Evolutionary conservation across 2,888 invertebrate species (phyloP).

Genomic region (Zygogramma bicolorata): DNA sequence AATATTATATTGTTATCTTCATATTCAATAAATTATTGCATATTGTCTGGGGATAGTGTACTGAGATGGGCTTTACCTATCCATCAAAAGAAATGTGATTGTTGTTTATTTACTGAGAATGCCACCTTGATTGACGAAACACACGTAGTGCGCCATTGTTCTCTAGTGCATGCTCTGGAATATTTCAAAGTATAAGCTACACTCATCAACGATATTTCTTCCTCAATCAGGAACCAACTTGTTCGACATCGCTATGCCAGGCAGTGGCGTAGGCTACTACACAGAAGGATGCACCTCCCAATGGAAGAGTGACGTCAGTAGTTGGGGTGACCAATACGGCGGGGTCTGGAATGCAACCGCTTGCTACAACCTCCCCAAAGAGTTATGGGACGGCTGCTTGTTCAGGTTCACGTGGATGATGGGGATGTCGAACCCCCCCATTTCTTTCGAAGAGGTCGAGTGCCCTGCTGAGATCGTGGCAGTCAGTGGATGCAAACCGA

Average conservation of each 20-base stretch:
- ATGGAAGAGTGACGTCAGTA: slow-evolving; percentile 43
- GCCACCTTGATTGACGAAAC: too few relatives aligned
- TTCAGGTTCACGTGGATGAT: slow-evolving; percentile 39
- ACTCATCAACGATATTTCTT: too few relatives aligned
- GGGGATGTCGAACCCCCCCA: slow-evolving; percentile 21
- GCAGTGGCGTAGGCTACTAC: slow-evolving; percentile 36
- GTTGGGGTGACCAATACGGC: slow-evolving; percentile 51
- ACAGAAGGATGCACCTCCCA: slow-evolving; percentile 44
- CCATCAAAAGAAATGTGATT: too few relatives aligned
- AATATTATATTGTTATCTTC: too few relatives aligned
- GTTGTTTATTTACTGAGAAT: too few relatives aligned
- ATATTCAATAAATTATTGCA: too few relatives aligned
- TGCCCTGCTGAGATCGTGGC: slow-evolving; percentile 23
- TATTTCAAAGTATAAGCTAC: too few relatives aligned
- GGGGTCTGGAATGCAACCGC: slow-evolving; percentile 41
- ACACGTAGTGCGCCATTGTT: too few relatives aligned
- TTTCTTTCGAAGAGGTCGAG: slow-evolving; percentile 24
- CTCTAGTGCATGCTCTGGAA: too few relatives aligned
- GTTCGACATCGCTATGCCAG: slow-evolving; percentile 30
- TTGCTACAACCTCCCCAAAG: slow-evolving; percentile 43
- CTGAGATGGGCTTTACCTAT: too few relatives aligned
- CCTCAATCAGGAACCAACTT: neutral
- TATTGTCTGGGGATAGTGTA: too few relatives aligned
- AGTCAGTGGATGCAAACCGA: too few relatives aligned
- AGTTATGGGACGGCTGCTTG: slow-evolving; percentile 41